Percentiles rank a stretch among this genome's conserved stretches.
Conservation (phyloP, 2,888 invertebrate genomes). For the Melanchra persicariae region DNA sequence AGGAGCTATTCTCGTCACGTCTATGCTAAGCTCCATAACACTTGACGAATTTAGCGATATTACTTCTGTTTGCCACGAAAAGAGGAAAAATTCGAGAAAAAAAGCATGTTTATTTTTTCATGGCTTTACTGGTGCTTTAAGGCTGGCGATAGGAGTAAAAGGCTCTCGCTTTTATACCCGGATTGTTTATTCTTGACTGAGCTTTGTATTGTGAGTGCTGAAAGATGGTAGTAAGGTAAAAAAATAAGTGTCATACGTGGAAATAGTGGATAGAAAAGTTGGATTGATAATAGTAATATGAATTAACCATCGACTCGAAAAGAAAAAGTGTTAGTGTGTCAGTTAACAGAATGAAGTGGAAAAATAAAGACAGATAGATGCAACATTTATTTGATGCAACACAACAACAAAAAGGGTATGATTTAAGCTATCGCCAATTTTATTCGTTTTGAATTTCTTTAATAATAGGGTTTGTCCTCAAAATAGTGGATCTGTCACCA, state of each 20-base stretch:
- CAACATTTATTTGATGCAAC: too few species aligned
- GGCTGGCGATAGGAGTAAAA: conserved; percentile 28
- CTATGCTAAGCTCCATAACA: conserved; percentile 62
- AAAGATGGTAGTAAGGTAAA: neutral
- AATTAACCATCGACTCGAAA: neutral
- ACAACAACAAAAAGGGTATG: too few species aligned
- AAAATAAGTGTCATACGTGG: neutral
- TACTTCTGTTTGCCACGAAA: conserved; percentile 46
- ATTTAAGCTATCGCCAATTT: too few species aligned
- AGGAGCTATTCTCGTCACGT: conserved; percentile 65
- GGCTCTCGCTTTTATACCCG: conserved; percentile 35
- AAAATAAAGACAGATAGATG: too few species aligned
- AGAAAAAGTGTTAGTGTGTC: too few species aligned
- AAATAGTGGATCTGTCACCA: too few species aligned
- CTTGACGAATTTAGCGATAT: conserved; percentile 67
- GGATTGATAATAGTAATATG: neutral
- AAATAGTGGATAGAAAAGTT: neutral
- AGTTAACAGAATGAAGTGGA: too few species aligned
- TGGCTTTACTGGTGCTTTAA: conserved; percentile 44
- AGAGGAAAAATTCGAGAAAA: conserved; percentile 44
- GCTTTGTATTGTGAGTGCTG: conserved; percentile 10
- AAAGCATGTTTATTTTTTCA: conserved; percentile 57
- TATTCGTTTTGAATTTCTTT: too few species aligned
- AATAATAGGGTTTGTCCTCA: too few species aligned
- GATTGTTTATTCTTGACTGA: conserved; percentile 21